phyloP scores from a whole-genome alignment of 2,888 invertebrate species.

The Rapana venosa region DNA sequence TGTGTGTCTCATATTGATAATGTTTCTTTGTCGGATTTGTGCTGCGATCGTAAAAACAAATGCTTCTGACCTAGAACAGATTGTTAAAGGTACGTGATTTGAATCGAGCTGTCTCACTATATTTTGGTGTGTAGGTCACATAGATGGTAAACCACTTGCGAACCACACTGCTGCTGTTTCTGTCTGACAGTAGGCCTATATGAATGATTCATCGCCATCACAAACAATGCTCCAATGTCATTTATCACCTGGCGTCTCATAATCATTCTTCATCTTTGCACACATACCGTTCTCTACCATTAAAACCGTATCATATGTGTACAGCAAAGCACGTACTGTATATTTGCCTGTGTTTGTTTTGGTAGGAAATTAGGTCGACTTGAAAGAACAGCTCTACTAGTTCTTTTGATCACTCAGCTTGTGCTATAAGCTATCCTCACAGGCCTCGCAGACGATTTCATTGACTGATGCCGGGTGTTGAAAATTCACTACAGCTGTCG shows the following conservation, averaged over 20 bases:
- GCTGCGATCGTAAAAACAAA: constrained; percentile 19
- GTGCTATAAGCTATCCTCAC: background rate
- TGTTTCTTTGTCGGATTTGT: constrained; percentile 21
- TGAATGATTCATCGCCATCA: constrained; percentile 25
- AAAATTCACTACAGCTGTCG: too few species aligned
- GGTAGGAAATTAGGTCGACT: background rate
- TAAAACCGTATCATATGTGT: background rate
- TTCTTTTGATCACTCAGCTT: too few species aligned
- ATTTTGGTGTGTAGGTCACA: background rate
- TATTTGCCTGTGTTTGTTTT: background rate
- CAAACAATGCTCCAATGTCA: constrained; percentile 9
- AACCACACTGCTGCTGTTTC: too few species aligned
- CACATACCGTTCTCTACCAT: too few species aligned
- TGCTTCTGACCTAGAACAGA: background rate
- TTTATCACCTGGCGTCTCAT: constrained; percentile 3
- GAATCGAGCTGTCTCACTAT: background rate
- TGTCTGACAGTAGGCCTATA: background rate
- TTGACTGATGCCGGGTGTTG: background rate
- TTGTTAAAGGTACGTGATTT: constrained; percentile 21
- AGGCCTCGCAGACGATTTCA: background rate
- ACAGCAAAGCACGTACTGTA: background rate
- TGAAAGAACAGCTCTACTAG: background rate
- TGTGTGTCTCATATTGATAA: constrained; percentile 24
- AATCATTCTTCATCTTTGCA: background rate
- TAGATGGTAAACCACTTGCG: background rate